phyloP scores from a whole-genome alignment of 64 coral and sea anemone species.

The Cladopsammia gracilis region DNA sequence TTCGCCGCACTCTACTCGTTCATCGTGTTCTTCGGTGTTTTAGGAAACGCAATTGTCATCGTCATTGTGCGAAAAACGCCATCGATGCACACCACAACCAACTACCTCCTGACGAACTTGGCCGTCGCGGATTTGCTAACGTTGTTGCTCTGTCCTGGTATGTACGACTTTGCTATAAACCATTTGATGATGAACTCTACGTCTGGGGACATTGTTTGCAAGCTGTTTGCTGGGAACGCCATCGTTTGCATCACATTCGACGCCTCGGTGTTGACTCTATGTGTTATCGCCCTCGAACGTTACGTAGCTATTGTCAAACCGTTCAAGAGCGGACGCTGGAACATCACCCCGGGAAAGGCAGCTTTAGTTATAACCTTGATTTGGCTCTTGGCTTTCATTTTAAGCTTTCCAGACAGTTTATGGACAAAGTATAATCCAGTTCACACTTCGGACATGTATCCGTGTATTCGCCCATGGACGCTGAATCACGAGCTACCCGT shows the following conservation, averaged over 20 bases:
- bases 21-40: conserved; percentile 31
- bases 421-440: not conserved
- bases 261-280: conserved; percentile 11
- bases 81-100: conserved; percentile 42
- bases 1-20: conserved; percentile 53
- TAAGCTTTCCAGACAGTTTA: conserved; percentile 16
- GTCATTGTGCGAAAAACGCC: conserved; percentile 5
- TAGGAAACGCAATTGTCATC: conserved; percentile 36
- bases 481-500: not conserved
- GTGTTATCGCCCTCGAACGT: conserved; percentile 25
- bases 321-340: conserved; percentile 15
- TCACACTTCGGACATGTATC: not conserved
- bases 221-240: conserved; percentile 20
- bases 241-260: conserved; percentile 24
- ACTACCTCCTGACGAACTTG: conserved; percentile 42
- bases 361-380: not conserved
- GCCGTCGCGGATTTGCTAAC: conserved; percentile 54
- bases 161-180: conserved; percentile 17
- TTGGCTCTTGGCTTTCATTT: not conserved
- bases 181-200: not conserved
- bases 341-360: not conserved
- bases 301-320: conserved; percentile 22
- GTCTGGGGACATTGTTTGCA: not conserved
- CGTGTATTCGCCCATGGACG: conserved; percentile 12
- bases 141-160: conserved; percentile 6